Evolutionary conservation across 2,888 invertebrate species (phyloP), one percentile per base, ranked within the genome.

Genomic region (Tetragnatha montana): DNA sequence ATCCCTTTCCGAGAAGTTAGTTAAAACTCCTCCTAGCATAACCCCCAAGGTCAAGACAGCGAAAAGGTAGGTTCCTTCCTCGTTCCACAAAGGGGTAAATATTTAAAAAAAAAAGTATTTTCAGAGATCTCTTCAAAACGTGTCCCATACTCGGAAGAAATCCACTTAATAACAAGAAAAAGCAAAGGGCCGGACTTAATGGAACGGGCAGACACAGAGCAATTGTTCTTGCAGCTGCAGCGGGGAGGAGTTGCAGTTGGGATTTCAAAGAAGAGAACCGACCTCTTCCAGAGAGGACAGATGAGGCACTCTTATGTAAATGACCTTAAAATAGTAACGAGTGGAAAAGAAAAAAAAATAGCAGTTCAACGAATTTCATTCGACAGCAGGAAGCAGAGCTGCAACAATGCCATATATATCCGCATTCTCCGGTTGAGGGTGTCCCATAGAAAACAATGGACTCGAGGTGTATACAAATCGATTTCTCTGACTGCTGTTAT

Each of bases 381-480:
- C 74, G 35, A 35, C 49, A 60, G 22, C 73, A 82, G 82, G 70
- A 82, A 74, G 82, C 35, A 51, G 10, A 35, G 51, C 21, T 60
- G 21, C 60, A 82, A 76, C 49, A 84, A 73, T 22, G 19, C 68
- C 73, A 76, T 47, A 19, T 14, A 84, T 84, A 84, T 84, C 83
- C 83, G 83, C 83, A 84, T 84, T 84, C 83, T 74, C 73, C 17
- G 10, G 22, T 51, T 51, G 82, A 60, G 51, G 82, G 82, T 51
- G 50, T 73, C 35, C 35, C 82, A 2, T 74, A 60, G 73, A 74
- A 82, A 82, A 82, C 82, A 82, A 82, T 82, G 22, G 73, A 81
- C 60, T 17, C 60, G 17, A 81, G 7, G 81, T 60, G 60, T 71
- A 47, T 19, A 82, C 60, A 70, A 82, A 82, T 73, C 22, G 60